Percentiles rank a stretch among this genome's conserved stretches.
These are phyloP conservation scores for Cydia fagiglandana DNA, from an alignment of 1,140 invertebrate genomes.

Conservation along the genomic window DNA sequence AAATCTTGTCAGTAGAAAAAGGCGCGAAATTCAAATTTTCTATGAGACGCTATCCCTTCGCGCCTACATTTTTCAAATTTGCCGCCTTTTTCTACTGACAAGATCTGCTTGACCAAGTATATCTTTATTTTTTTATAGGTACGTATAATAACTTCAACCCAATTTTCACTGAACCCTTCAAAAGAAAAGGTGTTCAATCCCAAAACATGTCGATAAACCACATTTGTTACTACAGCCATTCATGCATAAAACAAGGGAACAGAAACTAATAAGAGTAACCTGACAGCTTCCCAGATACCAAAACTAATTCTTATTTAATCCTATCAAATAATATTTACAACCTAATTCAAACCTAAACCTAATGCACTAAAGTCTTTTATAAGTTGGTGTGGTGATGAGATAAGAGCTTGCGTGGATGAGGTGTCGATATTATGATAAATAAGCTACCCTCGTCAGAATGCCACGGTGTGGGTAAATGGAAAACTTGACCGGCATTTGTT, in stretches of 20 bases:
- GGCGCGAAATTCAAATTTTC: no score
- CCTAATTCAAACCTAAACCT: background rate
- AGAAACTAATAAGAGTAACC: constrained; percentile 50
- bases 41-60: no score
- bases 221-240: constrained; percentile 37
- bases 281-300: constrained; percentile 24
- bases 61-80: no score
- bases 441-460: background rate
- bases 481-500: background rate
- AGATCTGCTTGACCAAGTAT: no score
- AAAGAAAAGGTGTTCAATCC: background rate
- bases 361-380: background rate
- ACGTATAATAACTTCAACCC: no score
- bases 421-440: constrained; percentile 11
- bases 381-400: background rate
- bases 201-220: constrained; percentile 21
- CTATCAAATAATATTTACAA: background rate
- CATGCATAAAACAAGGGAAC: constrained; percentile 46
- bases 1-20: no score
- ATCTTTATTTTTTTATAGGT: no score
- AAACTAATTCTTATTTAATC: background rate
- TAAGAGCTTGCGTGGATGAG: background rate
- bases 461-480: background rate
- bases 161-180: background rate
- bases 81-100: no score